Conservation (phyloP, 2,888 invertebrate species). For the Micropterix aruncella region DNA sequence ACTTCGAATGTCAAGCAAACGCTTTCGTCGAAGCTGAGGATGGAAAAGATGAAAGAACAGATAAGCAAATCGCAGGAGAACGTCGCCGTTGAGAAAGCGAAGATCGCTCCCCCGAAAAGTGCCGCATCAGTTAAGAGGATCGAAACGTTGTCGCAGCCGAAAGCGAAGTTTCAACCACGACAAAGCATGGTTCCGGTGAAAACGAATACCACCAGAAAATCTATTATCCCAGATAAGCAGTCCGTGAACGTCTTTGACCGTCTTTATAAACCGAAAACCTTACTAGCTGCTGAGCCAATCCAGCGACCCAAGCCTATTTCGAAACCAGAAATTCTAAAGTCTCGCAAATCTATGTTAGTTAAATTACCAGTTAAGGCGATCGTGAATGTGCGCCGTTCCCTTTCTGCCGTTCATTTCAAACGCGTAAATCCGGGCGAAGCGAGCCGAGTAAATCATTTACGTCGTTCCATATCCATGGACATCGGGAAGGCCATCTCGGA, state of each 20-base stretch:
- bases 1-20: not conserved
- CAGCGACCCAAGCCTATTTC: not conserved
- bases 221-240: not conserved
- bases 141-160: not conserved
- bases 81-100: not conserved
- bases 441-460: constrained; percentile 24
- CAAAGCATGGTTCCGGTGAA: not conserved
- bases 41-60: not conserved
- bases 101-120: not conserved
- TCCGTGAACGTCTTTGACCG: not conserved
- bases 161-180: not conserved
- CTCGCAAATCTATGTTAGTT: not conserved
- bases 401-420: constrained; percentile 35
- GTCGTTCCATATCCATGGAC: constrained; percentile 30
- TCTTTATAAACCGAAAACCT: not conserved
- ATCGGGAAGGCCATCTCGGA: constrained; percentile 8
- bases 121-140: not conserved
- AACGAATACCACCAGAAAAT: not conserved
- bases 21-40: not conserved
- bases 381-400: constrained; percentile 26
- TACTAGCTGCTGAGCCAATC: not conserved
- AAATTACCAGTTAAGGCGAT: not conserved
- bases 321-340: not conserved
- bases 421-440: constrained; percentile 23
- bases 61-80: not conserved